Evolutionary conservation across 2,888 invertebrate genomes (phyloP).

Genomic region (Temnothorax ravouxi): DNA sequence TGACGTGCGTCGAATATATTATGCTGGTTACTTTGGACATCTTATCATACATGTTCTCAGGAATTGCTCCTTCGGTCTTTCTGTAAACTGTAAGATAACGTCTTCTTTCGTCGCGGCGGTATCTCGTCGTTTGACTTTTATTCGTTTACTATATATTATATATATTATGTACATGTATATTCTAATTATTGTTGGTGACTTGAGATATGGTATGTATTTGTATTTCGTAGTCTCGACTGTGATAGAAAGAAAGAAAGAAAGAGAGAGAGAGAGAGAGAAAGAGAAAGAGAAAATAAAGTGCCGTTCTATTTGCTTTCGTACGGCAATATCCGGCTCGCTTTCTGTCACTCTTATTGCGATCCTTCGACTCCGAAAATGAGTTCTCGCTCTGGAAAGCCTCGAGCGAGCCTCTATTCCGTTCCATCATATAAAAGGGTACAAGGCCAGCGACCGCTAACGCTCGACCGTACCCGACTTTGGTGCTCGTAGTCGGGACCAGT

Average conservation of each 20-base stretch:
- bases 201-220: conserved; percentile 61
- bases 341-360: conserved; percentile 1
- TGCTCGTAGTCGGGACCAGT: conserved; percentile 38
- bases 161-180: conserved; percentile 11
- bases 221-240: conserved; percentile 73
- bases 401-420: neutral
- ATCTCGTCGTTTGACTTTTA: neutral
- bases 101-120: neutral
- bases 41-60: conserved; percentile 22
- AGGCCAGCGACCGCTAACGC: conserved; percentile 43
- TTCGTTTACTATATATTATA: neutral
- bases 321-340: conserved; percentile 20
- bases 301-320: conserved; percentile 37
- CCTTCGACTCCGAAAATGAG: neutral
- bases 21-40: neutral
- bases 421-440: conserved; percentile 25
- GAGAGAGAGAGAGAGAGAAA: conserved; percentile 41
- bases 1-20: neutral
- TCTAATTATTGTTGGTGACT: conserved; percentile 61
- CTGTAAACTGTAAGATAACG: conserved; percentile 23
- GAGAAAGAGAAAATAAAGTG: conserved; percentile 62
- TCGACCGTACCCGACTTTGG: conserved; percentile 21
- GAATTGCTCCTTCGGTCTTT: conserved; percentile 12
- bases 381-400: neutral
- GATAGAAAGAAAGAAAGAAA: conserved; percentile 62